Evolutionary conservation across 2,113 vertebrate genomes (phyloP).

Genomic region (Mystacornis crossleyi): DNA sequence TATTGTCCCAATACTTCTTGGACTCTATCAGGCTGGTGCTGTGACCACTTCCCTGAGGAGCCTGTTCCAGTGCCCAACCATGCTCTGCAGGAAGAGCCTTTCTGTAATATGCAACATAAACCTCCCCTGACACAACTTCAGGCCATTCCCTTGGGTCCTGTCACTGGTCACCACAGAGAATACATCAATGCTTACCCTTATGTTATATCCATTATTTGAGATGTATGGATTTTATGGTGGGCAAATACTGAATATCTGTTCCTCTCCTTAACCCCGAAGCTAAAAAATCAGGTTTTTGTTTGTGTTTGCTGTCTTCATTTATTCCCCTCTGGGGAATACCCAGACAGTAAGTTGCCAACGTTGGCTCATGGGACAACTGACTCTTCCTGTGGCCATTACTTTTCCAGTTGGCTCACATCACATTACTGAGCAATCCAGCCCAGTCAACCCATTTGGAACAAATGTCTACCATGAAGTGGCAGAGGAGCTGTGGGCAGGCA

Average conservation of each 20-base stretch:
- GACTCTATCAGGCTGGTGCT: background rate
- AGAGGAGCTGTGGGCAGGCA: background rate
- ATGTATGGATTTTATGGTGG: background rate
- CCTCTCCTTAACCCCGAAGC: background rate
- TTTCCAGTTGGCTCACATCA: background rate
- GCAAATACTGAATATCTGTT: background rate
- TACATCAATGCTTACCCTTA: background rate
- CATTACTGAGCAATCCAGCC: background rate
- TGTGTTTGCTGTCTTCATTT: background rate
- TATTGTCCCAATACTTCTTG: background rate
- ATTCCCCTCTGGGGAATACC: background rate
- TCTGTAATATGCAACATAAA: background rate
- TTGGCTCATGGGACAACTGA: background rate
- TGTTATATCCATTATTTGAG: background rate
- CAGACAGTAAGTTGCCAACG: background rate
- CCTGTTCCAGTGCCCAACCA: background rate
- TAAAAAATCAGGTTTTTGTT: background rate
- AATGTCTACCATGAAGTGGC: accelerated
- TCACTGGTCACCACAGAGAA: too few relatives aligned
- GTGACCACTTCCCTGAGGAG: background rate
- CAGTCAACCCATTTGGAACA: background rate
- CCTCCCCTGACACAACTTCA: background rate
- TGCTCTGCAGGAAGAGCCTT: background rate
- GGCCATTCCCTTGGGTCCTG: background rate
- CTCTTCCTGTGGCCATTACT: background rate